These are phyloP conservation scores for Coreius guichenoti DNA, from an alignment of 2,797 vertebrate genomes.

Conservation along the genomic window DNA sequence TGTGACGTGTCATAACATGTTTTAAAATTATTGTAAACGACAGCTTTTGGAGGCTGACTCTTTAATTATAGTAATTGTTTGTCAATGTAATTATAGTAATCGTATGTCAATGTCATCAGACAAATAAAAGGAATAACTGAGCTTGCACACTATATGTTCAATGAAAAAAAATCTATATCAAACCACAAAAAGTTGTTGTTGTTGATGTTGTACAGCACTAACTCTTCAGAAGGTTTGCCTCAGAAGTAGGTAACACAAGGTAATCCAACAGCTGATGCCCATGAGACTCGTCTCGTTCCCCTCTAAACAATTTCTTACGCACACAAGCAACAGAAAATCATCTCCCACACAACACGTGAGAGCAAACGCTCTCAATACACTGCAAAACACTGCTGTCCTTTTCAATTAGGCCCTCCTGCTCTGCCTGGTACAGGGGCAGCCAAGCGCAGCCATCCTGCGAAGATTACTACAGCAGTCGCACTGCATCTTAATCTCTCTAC, in stretches of 20 bases:
- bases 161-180: background rate
- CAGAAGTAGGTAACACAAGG: background rate
- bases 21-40: too few species aligned
- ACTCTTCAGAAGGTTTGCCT: background rate
- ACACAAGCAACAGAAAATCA: conserved; percentile 38
- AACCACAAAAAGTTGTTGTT: background rate
- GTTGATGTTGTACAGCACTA: background rate
- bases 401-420: conserved; percentile 38
- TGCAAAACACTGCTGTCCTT: conserved; percentile 33
- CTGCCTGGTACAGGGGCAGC: conserved; percentile 13
- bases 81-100: background rate
- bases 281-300: background rate
- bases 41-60: background rate
- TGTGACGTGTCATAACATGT: too few species aligned
- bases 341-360: conserved; percentile 23
- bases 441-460: conserved; percentile 55
- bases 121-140: too few species aligned
- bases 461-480: conserved; percentile 66
- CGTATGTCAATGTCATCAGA: too few species aligned
- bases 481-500: conserved; percentile 67
- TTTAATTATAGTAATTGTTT: background rate
- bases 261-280: background rate
- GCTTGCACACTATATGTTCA: background rate
- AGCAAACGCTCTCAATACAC: conserved; percentile 27
- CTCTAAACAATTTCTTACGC: conserved; percentile 11